Base-by-base conservation (phyloP, 1,140 invertebrate genomes). In the Ptiloglossa arizonensis region DNA sequence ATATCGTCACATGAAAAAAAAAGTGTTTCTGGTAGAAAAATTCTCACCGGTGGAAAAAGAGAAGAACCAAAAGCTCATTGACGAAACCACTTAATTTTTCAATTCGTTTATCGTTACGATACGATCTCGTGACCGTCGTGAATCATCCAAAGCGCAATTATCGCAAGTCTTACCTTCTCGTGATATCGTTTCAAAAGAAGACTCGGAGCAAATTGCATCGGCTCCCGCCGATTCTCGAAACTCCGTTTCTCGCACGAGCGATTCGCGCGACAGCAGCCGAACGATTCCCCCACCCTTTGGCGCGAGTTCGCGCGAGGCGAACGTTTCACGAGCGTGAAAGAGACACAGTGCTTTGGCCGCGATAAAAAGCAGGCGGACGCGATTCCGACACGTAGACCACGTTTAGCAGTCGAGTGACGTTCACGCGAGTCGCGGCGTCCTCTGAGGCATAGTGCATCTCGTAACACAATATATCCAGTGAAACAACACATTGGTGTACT, bases 371-470 rank as follows among this genome's bases (percentile, higher is more conserved):
- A 57, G 66, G 38, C 17, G 6, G 60, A 6, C 27, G 24, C 46
- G 52, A 56, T 70, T 54, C 81, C 71, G 83, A 75, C 89, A 87
- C 89, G 89, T 89, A 90, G 89, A 90, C 82, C 74, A 88, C 87
- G 82, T 54, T 88, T 81, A 86, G 82, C 88, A 86, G 83, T 87
- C 87, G 87, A 72, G 62, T 71, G 56, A 84, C 66, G 64, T 67
- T 52, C 27, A 70, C 46, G 75, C 80, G 29, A 13, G n/a, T 38
- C 22, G 44, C 41, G 46, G 35, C 72, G 22, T 52, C 50, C 46
- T 56, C 50, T 13, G 70, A 74, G 80, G 68, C 74, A 22, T 29
- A 46, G 62, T 52, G 64, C 13, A 66, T 22, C 9, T 41, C n/a
- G n/a, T 29, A 6, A n/a, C 2, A 22, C 11, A n/a, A n/a, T 35